Conservation (phyloP, 2,113 vertebrate genomes). For the Chloropsis hardwickii region DNA sequence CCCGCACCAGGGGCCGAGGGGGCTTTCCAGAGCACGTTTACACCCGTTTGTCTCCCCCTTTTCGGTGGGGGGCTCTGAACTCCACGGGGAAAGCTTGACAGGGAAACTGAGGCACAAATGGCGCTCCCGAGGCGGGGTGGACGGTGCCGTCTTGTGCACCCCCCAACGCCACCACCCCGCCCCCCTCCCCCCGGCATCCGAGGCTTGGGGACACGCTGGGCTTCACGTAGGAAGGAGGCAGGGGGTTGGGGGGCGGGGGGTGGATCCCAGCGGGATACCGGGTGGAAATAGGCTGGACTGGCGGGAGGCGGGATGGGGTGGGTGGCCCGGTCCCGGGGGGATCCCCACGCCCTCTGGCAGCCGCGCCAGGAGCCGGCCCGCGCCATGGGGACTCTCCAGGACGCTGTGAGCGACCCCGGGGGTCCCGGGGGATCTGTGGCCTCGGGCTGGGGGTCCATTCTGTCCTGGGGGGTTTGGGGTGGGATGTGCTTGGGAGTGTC, state of each 20-base stretch:
- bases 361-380: neutral
- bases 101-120: neutral
- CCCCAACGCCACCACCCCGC: too few species aligned
- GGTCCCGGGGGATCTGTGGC: neutral
- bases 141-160: neutral
- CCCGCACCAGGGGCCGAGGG: too few species aligned
- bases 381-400: conserved; percentile 5
- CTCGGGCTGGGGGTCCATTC: too few species aligned
- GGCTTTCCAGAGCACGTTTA: neutral
- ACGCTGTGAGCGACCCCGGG: neutral
- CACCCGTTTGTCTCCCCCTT: neutral
- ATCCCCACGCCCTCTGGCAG: neutral
- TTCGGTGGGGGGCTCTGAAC: neutral
- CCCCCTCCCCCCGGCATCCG: neutral
- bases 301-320: neutral
- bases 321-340: neutral
- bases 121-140: neutral
- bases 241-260: neutral
- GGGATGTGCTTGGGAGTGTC: neutral
- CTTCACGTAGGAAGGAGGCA: neutral
- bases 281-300: conserved; percentile 14
- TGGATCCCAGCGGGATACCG: neutral
- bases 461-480: neutral
- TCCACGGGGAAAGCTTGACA: neutral
- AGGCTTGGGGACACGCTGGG: neutral